Evolutionary conservation across 1,140 invertebrate genomes (phyloP).

Genomic region (Penaeus chinensis): DNA sequence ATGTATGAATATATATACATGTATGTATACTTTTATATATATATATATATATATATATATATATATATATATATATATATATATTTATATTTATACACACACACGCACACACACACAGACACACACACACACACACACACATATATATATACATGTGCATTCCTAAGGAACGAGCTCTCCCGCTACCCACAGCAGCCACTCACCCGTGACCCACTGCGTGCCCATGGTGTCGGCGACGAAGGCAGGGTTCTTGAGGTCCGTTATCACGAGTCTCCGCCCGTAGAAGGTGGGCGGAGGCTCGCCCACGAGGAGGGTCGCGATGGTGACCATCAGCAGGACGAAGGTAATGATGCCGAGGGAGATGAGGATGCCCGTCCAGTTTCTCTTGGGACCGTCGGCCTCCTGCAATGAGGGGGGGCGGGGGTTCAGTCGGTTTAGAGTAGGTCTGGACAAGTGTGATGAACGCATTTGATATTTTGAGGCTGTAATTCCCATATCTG

Average conservation of each 20-base stretch:
- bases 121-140: background rate
- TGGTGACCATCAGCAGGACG: constrained; percentile 56
- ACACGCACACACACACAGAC: background rate
- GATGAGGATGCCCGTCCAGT: constrained; percentile 62
- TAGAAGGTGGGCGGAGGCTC: constrained; percentile 55
- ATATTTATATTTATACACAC: constrained; percentile 12
- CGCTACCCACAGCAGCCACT: background rate
- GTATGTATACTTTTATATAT: background rate
- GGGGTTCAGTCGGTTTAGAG: background rate
- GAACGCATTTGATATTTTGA: background rate
- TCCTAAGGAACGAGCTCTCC: too few species aligned
- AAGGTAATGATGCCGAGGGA: constrained; percentile 60
- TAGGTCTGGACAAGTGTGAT: background rate
- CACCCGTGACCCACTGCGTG: constrained; percentile 59
- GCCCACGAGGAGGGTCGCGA: constrained; percentile 57
- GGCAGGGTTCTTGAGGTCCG: constrained; percentile 44
- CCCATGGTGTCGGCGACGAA: constrained; percentile 52
- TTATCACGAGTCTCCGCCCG: constrained; percentile 53
- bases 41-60: constrained; percentile 14
- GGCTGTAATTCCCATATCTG: background rate
- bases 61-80: constrained; percentile 15
- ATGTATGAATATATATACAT: background rate
- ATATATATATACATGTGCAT: constrained; percentile 18
- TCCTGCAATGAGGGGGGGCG: constrained; percentile 6
- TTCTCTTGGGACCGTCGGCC: constrained; percentile 45